These are phyloP conservation scores for Listronotus bonariensis DNA, from an alignment of 1,140 invertebrate species.

Conservation along the genomic window DNA sequence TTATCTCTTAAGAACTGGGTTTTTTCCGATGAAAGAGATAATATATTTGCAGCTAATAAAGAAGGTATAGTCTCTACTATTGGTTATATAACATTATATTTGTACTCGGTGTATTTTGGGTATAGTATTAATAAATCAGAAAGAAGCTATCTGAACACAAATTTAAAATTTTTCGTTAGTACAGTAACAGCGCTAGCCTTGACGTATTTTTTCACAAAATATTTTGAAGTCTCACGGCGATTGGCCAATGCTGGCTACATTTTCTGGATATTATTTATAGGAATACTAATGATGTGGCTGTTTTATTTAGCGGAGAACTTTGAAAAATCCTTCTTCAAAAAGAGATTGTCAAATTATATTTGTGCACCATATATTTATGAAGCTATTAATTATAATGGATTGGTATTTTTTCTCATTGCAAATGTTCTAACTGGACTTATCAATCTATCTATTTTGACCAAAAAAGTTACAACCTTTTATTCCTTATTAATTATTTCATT, in stretches of 20 bases:
- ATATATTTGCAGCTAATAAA: conserved; percentile 80
- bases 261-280: conserved; percentile 71
- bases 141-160: conserved; percentile 32
- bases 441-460: conserved; percentile 58
- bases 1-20: conserved; percentile 73
- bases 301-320: conserved; percentile 64
- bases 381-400: conserved; percentile 74
- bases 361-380: conserved; percentile 64
- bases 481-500: conserved; percentile 25
- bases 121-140: conserved; percentile 56
- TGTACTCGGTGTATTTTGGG: conserved; percentile 73
- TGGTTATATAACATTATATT: conserved; percentile 84
- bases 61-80: conserved; percentile 85
- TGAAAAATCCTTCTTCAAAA: conserved; percentile 49
- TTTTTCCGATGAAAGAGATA: conserved; percentile 62
- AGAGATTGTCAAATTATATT: conserved; percentile 35
- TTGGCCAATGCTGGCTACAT: conserved; percentile 79
- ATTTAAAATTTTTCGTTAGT: conserved; percentile 53
- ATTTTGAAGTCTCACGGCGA: conserved; percentile 67
- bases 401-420: conserved; percentile 76
- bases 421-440: conserved; percentile 81
- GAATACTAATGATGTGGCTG: conserved; percentile 59
- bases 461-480: conserved; percentile 1
- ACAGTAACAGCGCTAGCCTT: conserved; percentile 58
- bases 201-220: conserved; percentile 57